Conservation (phyloP, 2,888 invertebrate species). For the Ennomos erosarius region DNA sequence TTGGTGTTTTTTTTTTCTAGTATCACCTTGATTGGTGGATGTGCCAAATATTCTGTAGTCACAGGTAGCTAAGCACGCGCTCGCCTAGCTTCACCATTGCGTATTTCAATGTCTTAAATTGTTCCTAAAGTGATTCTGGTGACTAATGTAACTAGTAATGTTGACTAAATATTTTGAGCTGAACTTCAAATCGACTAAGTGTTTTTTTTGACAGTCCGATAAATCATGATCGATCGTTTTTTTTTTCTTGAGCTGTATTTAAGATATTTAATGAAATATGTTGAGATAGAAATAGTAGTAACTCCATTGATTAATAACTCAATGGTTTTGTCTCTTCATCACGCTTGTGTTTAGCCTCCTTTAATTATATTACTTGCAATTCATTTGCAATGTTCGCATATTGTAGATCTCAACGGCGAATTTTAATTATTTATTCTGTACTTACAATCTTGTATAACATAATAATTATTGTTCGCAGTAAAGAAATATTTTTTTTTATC, state of each 20-base stretch:
- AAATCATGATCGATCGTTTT: too few relatives aligned
- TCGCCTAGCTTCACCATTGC: constrained; percentile 8
- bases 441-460: constrained; percentile 23
- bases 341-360: too few relatives aligned
- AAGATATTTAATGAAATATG: too few relatives aligned
- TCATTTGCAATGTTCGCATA: constrained; percentile 10
- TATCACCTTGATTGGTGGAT: constrained; percentile 48
- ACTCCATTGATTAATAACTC: too few relatives aligned
- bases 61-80: constrained; percentile 55
- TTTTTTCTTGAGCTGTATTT: too few relatives aligned
- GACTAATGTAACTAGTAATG: not conserved
- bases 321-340: too few relatives aligned
- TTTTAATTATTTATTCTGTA: constrained; percentile 30
- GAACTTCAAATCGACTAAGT: not conserved
- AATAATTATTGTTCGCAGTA: constrained; percentile 17
- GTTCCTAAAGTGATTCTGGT: constrained; percentile 20
- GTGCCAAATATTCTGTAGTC: constrained; percentile 83
- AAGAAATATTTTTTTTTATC: constrained; percentile 12
- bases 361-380: not conserved
- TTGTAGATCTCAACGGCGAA: constrained; percentile 40
- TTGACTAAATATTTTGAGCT: constrained; percentile 1
- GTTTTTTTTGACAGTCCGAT: too few relatives aligned
- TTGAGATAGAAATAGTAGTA: too few relatives aligned
- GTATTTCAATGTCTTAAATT: constrained; percentile 7
- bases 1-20: constrained; percentile 15